Evolutionary conservation across 2,888 invertebrate genomes (phyloP), one percentile per base, ranked within the genome.

Genomic region (Parelbella ahira): DNA sequence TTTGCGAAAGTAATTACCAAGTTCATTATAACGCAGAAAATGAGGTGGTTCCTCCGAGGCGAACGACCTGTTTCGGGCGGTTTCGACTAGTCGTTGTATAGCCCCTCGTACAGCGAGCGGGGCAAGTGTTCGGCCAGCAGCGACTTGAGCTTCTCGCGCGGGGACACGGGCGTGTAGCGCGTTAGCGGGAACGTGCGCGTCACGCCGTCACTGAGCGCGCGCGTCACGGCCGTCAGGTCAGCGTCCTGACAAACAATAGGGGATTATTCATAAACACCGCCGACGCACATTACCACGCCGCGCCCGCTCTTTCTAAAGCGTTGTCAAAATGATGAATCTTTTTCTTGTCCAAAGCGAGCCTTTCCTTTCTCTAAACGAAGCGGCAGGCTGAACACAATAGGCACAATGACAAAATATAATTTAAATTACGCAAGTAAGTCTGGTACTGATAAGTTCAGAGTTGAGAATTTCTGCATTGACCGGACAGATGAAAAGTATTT

Each of bases 101-200:
- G 78, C 48, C 93, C 90, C 67, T 95, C 94, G 73, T 95, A 96
- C 53, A 96, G 89, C 8, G 94, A 91, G 54, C 93, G 90, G 1
- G 95, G 93, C 68, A 95, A 89, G 73, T 96, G 94, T 60, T 95
- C 94, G 46, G 94, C 93, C 46, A 95, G 84, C 54, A 94, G 86
- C 33, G 93, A 92, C 86, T 95, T 94, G 33, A 95, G 78, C 67
- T 94, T 93, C 77, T 95, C 95, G 32, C 89, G 86, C 28, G 92
- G 90, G 1, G 93, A 93, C 25, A 96, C 93, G 1, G 95, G 94
- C 1, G 94, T 94, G 83, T 96, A 96, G 77, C 94, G 92, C 10
- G 91, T 88, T 78, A 95, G 89, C 9, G 95, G 95, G 87, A 95
- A 95, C 39, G 95, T 94, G 62, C 94, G 91, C 32, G 91, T 90